Base-by-base conservation (phyloP, 2,797 vertebrate genomes). In the Platyrinchus mystaceus region DNA sequence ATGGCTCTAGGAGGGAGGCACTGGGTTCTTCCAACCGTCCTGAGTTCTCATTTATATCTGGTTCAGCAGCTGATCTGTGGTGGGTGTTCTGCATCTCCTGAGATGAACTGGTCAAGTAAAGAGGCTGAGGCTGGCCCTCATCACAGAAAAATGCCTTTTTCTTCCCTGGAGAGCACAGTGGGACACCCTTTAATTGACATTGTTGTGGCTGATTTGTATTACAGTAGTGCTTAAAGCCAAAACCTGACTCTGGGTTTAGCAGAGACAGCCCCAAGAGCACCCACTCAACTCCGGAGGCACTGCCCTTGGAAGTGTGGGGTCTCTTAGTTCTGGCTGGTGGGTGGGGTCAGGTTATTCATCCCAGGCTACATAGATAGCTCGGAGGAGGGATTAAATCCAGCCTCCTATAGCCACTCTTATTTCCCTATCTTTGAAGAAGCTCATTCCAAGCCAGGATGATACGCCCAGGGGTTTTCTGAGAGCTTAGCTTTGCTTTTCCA, bases 401-500 rank as follows among this genome's bases (percentile, higher is more conserved):
- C 12, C 59, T 53, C 7, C 50, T 24, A 12, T 0, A 1, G 30
- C 36, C 4, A 3, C 37, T 71, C 0, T 4, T 30, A 36, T 30
- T 89, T 34, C 41, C 46, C 21, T 41, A 23, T 27, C 49, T 80
- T 60, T 66, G 46, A 44, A 12, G 11, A 60, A 66, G 32, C 34
- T 78, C 15, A 5, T 56, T 75, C 14, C 30, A 73, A 67, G 66
- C n/a, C 36, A 71, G 62, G 9, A 21, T n/a, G 39, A 32, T 47
- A 12, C 6, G 20, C 9, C 8, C 22, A 26, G 53, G 21, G 32
- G 23, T 28, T 69, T 70, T 59, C 18, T 2, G 12, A 64, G 30
- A 26, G 7, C 14, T 67, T 30, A 55, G 28, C 59, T 87, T 77
- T 81, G 47, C 34, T 87, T 76, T 68, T 69, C 53, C 22, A 28